Evolutionary conservation across 2,113 vertebrate species (phyloP).

Genomic region (rabbit (Oryctolagus cuniculus)): mOryCun1.1 NC_091442.1:62459001-62459500

Average conservation of each 20-base stretch:
- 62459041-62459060: neutral
- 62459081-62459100: neutral
- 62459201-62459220: too few relatives aligned
- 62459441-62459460: too few relatives aligned
- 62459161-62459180: neutral
- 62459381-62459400: too few relatives aligned
- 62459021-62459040: neutral
- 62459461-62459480: too few relatives aligned
- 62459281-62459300: neutral
- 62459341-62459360: neutral
- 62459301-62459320: neutral
- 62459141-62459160: neutral
- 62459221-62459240: neutral
- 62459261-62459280: neutral
- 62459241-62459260: neutral
- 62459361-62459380: neutral
- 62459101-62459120: neutral
- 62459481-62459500: too few relatives aligned
- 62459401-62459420: too few relatives aligned
- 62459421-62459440: too few relatives aligned
- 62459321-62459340: neutral
- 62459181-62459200: neutral
- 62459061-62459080: neutral
- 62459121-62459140: too few relatives aligned
- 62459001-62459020: neutral